Conservation (phyloP, 2,797 vertebrate genomes). For the Rallus crepitans region DNA sequence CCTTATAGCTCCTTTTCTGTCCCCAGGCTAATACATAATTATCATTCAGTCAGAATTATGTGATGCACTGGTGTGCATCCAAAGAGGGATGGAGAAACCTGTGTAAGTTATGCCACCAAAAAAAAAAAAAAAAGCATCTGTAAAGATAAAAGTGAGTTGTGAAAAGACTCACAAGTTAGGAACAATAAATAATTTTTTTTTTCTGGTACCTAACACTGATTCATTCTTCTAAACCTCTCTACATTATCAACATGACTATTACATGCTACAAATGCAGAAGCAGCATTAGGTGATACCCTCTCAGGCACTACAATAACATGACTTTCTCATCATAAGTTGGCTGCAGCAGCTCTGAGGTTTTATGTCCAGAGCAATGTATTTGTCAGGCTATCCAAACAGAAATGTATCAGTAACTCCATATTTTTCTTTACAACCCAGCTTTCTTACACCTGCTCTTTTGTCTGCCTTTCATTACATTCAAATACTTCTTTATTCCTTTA, state of each 20-base stretch:
- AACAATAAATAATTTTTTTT: neutral
- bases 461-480: neutral
- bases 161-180: neutral
- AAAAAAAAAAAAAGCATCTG: neutral
- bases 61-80: neutral
- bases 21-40: constrained; percentile 18
- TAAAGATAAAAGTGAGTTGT: neutral
- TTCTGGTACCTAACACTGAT: neutral
- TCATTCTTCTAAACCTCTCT: neutral
- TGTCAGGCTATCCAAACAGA: neutral
- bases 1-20: neutral
- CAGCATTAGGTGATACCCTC: neutral
- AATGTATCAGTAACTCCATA: neutral
- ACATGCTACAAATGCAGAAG: neutral
- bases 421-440: neutral
- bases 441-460: neutral
- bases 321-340: neutral
- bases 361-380: neutral
- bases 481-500: neutral
- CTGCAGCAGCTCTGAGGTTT: neutral
- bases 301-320: neutral
- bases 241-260: neutral
- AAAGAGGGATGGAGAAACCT: neutral
- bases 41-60: neutral
- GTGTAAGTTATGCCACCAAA: neutral